Base-by-base conservation (phyloP, 2,113 vertebrate species). In the Cygnus atratus region DNA sequence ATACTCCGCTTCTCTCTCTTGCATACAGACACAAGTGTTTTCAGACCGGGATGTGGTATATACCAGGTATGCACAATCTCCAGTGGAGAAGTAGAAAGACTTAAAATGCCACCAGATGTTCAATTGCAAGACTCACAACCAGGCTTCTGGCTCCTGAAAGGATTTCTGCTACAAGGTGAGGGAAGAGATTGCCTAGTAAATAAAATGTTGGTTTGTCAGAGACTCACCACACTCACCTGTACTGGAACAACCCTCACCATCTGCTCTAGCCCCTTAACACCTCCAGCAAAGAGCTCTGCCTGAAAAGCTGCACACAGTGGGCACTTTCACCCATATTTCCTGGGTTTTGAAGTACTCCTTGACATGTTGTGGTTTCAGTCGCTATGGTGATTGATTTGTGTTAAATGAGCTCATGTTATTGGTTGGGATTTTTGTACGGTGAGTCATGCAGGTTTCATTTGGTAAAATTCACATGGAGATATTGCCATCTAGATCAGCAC, bases 371-470 rank as follows among this genome's bases (percentile, higher is more conserved):
- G 86, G 33, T 82, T 93, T 94, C 9, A 90, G 89, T 95, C 96
- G 89, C 95, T 92, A 78, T 48, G 46, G 85, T 76, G 88, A 96
- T 93, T 95, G 89, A 88, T 96, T 95, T 83, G 89, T 91, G 73
- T 92, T 81, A 88, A 87, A 96, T 96, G 95, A 96, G 93, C 84
- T 97, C 80, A 82, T 96, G 74, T 97, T 95, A 96, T 96, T 96
- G 95, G 93, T 67, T 78, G 93, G 78, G 85, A 96, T 96, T 97
- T 92, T 97, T 97, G 54, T 83, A 33, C 72, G 57, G 61, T 95
- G 92, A 97, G 87, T 97, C 94, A 97, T 6, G 16, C 14, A 6
- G 61, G 62, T 95, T 94, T 96, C 92, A 57, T 84, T 88, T 65
- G 95, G 90, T 93, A 52, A 76, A 93, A 80, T 75, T 89, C 91